Evolutionary conservation across 2,888 invertebrate genomes (phyloP), one percentile per base, ranked within the genome.

Genomic region (Polymixis flavicincta): DNA sequence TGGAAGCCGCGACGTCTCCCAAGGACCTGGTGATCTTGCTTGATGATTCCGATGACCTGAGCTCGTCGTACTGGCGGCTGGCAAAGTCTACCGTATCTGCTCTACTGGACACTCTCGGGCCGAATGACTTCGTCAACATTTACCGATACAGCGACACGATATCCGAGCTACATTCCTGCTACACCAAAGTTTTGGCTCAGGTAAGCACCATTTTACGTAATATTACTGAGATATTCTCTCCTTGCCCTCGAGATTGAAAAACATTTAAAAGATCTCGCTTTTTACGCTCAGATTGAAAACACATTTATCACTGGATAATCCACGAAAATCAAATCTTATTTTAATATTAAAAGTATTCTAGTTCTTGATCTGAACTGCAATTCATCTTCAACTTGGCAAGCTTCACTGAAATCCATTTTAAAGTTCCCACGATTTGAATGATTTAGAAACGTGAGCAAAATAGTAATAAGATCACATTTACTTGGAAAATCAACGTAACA

Each of bases 41-140:
- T 73, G 99, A 99, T 92, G 97, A 98, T 84, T 99, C 99, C 13
- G 98, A 99, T 22, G 98, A 99, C 84, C 98, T 99, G 97, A 98
- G 98, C 48, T 98, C 98, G 0, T 98, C 98, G 78, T 97, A 98
- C 83, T 98, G 98, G 90, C 97, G 98, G 85, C 97, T 99, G 72
- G 99, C 99, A 2, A 98, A 98, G 91, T 98, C 98, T 32, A 99
- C 99, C 0, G 98, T 99, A 0, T 97, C 98, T 73, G 98, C 98
- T 25, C 98, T 99, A 78, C 96, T 99, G 82, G 99, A 99, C 87
- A 99, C 99, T 0, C 97, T 99, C 9, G 99, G 99, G 3, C 99
- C 99, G 86, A 98, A 99, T 92, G 99, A 99, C 94, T 99, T 98
- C 93, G 99, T 99, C 72, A 99, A 99, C 92, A 97, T 99, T 66